Evolutionary conservation across 2,797 vertebrate species (phyloP), one percentile per base, ranked within the genome.

Genomic region (Sebastes elongatus): DNA sequence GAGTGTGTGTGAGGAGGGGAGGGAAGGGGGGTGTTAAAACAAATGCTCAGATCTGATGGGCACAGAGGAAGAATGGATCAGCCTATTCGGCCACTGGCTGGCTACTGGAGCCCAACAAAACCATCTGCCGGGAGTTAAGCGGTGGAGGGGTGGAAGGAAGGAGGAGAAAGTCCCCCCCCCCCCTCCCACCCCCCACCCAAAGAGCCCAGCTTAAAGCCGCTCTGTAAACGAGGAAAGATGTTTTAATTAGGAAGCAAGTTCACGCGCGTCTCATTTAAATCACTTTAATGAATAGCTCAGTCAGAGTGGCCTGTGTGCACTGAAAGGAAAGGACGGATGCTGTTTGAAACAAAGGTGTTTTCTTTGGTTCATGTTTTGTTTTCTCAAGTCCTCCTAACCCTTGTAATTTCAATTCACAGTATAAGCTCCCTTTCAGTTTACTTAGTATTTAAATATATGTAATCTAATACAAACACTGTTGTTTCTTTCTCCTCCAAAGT

Each of bases 201-300:
- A 97, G 96, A 97, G 96, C 97, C 96, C 95, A 96, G 96, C 96
- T 97, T 96, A 97, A 96, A 97, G 96, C 96, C 95, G 95, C 96
- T 97, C 96, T 95, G 96, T 97, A 97, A 97, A 97, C 95, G 95
- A 97, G 96, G 95, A 97, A 97, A 97, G 97, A 99, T 98, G 97
- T 98, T 98, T 99, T 99, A 98, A 99, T 99, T 99, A 99, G 96
- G 96, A 96, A 96, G 96, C 96, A 96, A 96, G 97, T 97, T 97
- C 97, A 97, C 94, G 97, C 93, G 96, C 96, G 95, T 97, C 97
- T 97, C 97, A 97, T 97, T 98, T 97, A 97, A 98, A 98, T 97
- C 96, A 96, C 96, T 97, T 96, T 96, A 88, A 91, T 90, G 86
- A 91, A 87, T 62, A 66, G 76, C 82, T 83, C 25, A 56, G 76